A percentile compares a stretch with the other conserved stretches of the same genome.
phyloP scores from a whole-genome alignment of 2,888 invertebrate species.

The Bursaphelenchus okinawaensis region DNA sequence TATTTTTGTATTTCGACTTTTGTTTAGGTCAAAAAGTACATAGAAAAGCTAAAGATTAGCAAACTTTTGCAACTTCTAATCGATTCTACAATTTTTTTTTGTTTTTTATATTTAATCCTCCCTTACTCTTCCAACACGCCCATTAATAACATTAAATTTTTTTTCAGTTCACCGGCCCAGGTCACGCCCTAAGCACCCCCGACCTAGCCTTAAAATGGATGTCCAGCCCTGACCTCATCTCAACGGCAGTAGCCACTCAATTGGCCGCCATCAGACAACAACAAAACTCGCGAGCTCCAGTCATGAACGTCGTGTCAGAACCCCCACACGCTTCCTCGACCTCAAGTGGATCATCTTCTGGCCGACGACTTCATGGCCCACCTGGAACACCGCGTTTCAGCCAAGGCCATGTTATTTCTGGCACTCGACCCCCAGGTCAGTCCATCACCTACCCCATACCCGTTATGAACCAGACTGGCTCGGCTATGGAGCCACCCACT shows the following conservation, averaged over 20 bases:
- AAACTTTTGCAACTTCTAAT: too few relatives aligned
- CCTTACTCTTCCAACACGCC: too few relatives aligned
- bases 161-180: constrained; percentile 1
- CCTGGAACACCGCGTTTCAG: constrained; percentile 11
- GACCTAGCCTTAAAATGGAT: constrained; percentile 14
- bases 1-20: too few relatives aligned
- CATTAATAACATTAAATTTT: too few relatives aligned
- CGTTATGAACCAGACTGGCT: constrained; percentile 3
- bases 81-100: neutral
- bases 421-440: constrained; percentile 12
- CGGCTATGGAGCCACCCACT: neutral
- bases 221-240: constrained; percentile 24
- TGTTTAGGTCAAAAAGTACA: too few relatives aligned
- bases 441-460: constrained; percentile 19
- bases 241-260: constrained; percentile 5
- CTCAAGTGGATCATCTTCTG: constrained; percentile 15
- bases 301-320: constrained; percentile 7
- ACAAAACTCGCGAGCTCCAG: neutral
- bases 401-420: constrained; percentile 24
- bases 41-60: too few relatives aligned
- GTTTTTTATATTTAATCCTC: constrained; percentile 3
- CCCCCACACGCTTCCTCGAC: constrained; percentile 3
- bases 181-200: constrained; percentile 7
- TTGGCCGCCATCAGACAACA: constrained; percentile 7
- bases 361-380: neutral